Conservation (phyloP, 2,888 invertebrate species). For the Epiblema foenella region DNA sequence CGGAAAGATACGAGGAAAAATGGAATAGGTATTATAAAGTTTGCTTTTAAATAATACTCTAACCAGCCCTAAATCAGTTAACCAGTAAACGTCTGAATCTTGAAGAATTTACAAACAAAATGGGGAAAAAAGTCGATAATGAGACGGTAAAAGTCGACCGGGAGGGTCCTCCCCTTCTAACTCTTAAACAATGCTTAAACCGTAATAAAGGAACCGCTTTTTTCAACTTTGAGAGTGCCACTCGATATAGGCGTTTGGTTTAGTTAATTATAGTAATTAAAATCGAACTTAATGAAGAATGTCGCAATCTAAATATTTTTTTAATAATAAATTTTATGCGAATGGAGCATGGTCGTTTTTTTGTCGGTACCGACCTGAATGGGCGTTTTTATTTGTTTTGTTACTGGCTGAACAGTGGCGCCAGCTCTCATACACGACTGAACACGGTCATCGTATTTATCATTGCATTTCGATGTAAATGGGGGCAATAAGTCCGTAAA, state of each 20-base stretch:
- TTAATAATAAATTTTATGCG: constrained; percentile 29
- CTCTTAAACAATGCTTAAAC: constrained; percentile 80
- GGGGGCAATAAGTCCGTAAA: constrained; percentile 13
- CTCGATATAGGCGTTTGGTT: constrained; percentile 53
- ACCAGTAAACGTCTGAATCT: constrained; percentile 58
- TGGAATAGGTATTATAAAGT: constrained; percentile 13
- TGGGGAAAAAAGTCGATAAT: constrained; percentile 74
- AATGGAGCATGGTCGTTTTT: constrained; percentile 1
- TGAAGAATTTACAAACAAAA: constrained; percentile 68
- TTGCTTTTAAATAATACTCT: constrained; percentile 16
- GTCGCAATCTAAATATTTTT: constrained; percentile 30
- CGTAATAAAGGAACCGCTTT: constrained; percentile 79
- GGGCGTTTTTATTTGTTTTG: constrained; percentile 14
- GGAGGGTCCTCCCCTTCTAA: constrained; percentile 71
- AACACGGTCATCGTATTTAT: constrained; percentile 23
- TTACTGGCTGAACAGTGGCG: constrained; percentile 20
- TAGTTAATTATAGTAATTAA: constrained; percentile 66
- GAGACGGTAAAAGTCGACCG: constrained; percentile 72
- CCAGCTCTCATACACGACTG: constrained; percentile 7
- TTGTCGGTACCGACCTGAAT: constrained; percentile 1
- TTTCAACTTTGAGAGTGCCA: constrained; percentile 56
- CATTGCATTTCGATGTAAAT: constrained; percentile 23
- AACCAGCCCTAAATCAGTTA: constrained; percentile 59
- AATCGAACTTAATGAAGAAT: constrained; percentile 49
- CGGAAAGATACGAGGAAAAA: too few relatives aligned